A percentile compares a stretch with the other conserved stretches of the same genome.
phyloP scores from a whole-genome alignment of 2,888 invertebrate genomes.

The Vannuccia rotundouncinata region DNA sequence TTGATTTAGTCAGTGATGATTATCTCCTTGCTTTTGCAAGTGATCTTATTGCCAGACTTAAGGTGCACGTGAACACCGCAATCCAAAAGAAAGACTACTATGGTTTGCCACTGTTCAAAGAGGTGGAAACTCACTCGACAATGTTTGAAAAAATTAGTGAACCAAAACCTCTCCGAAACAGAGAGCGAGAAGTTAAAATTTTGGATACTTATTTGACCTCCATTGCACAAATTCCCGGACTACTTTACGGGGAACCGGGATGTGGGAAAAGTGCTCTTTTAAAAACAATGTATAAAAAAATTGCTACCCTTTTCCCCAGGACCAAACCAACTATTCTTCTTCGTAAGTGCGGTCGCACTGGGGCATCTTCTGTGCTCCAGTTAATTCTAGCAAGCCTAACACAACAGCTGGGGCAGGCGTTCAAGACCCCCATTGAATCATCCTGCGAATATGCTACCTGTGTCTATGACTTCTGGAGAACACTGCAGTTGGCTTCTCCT shows the following conservation, averaged over 20 bases:
- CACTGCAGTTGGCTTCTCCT: conserved; percentile 16
- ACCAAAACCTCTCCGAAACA: neutral
- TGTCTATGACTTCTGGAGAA: conserved; percentile 37
- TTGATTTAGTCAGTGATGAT: neutral
- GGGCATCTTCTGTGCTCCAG: conserved; percentile 29
- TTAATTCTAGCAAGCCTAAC: conserved; percentile 24
- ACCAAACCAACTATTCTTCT: conserved; percentile 29
- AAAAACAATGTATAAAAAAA: neutral
- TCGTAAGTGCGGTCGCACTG: conserved; percentile 31
- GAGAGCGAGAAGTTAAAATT: conserved; percentile 37
- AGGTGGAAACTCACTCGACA: conserved; percentile 28
- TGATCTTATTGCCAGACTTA: neutral
- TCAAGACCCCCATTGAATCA: neutral
- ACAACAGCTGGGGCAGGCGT: conserved; percentile 26
- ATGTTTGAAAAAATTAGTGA: neutral
- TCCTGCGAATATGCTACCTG: conserved; percentile 36
- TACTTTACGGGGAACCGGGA: conserved; percentile 32
- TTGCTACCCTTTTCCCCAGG: neutral
- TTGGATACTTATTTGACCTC: conserved; percentile 37
- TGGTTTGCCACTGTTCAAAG: neutral
- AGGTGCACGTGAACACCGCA: neutral
- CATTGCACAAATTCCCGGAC: conserved; percentile 31
- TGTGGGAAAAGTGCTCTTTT: conserved; percentile 34
- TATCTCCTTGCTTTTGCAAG: neutral
- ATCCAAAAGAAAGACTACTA: conserved; percentile 7